Evolutionary conservation across 2,797 vertebrate genomes (phyloP).

Genomic region (Crenichthys baileyi): DNA sequence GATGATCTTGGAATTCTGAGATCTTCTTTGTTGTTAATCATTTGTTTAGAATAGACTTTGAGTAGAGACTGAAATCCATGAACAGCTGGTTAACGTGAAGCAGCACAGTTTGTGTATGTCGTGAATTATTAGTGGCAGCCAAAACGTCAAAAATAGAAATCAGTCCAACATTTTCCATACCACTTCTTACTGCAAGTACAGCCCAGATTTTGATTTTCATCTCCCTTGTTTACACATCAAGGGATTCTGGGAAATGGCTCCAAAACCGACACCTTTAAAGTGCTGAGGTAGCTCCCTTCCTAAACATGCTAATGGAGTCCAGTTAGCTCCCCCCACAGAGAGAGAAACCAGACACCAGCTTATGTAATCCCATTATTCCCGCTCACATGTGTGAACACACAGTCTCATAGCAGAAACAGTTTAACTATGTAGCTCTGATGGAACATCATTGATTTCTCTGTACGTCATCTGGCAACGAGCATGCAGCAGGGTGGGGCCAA

Average conservation of each 20-base stretch:
- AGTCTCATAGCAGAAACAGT: neutral
- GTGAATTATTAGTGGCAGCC: neutral
- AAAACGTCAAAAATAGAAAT: neutral
- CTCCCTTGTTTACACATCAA: neutral
- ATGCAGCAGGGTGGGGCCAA: conserved; percentile 14
- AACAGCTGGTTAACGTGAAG: neutral
- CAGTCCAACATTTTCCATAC: neutral
- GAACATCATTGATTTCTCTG: conserved; percentile 39
- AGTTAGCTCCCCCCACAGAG: conserved; percentile 18
- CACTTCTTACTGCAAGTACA: conserved; percentile 10
- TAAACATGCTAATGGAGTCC: conserved; percentile 31
- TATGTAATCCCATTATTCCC: conserved; percentile 43
- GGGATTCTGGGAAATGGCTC: neutral
- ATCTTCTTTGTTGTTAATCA: neutral
- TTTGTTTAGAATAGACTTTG: neutral
- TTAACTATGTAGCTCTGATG: conserved; percentile 4
- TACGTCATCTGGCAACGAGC: conserved; percentile 32
- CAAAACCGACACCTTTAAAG: neutral
- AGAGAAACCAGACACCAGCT: conserved; percentile 39
- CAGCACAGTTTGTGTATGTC: neutral
- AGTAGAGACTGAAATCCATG: neutral
- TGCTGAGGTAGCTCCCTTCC: conserved; percentile 5
- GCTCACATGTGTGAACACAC: conserved; percentile 2
- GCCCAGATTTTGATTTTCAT: conserved; percentile 4
- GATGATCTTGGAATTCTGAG: too few species aligned